A percentile compares a stretch with the other conserved stretches of the same genome.
Conservation (phyloP, 1,140 invertebrate genomes). For the Drosophila elegans region DNA sequence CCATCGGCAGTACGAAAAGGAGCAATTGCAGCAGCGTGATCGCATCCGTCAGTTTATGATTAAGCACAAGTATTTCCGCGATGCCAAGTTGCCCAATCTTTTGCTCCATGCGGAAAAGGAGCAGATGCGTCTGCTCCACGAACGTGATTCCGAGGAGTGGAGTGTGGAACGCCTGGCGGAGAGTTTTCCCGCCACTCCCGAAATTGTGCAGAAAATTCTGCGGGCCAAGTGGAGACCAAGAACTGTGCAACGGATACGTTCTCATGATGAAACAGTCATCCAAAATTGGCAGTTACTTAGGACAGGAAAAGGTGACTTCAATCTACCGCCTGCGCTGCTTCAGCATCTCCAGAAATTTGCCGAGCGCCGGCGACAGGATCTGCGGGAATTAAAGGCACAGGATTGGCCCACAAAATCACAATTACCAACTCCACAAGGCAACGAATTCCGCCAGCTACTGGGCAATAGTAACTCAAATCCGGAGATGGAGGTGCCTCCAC, state of each 20-base stretch:
- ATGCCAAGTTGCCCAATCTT: slow-evolving; percentile 89
- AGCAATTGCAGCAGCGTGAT: slow-evolving; percentile 83
- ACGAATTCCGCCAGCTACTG: slow-evolving; percentile 85
- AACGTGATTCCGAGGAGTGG: slow-evolving; percentile 90
- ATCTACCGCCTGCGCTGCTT: slow-evolving; percentile 84
- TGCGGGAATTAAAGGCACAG: slow-evolving; percentile 40
- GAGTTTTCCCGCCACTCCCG: slow-evolving; percentile 91
- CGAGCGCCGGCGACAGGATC: slow-evolving; percentile 47
- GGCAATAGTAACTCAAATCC: slow-evolving; percentile 34
- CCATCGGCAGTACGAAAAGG: slow-evolving; percentile 83
- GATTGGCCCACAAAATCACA: slow-evolving; percentile 51
- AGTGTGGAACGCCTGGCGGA: slow-evolving; percentile 89
- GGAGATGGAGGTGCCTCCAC: neutral
- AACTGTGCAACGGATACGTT: slow-evolving; percentile 86
- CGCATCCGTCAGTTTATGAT: slow-evolving; percentile 87
- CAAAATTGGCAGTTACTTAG: slow-evolving; percentile 89
- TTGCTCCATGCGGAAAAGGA: slow-evolving; percentile 93
- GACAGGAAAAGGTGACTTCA: slow-evolving; percentile 85
- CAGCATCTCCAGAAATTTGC: slow-evolving; percentile 89
- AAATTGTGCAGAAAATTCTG: slow-evolving; percentile 87
- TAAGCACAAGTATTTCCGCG: slow-evolving; percentile 90
- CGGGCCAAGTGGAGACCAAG: slow-evolving; percentile 88
- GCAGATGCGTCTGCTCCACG: slow-evolving; percentile 90
- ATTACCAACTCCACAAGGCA: slow-evolving; percentile 67
- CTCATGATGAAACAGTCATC: slow-evolving; percentile 88